Evolutionary conservation across 1,140 invertebrate species (phyloP).

Genomic region (Linepithema humile): DNA sequence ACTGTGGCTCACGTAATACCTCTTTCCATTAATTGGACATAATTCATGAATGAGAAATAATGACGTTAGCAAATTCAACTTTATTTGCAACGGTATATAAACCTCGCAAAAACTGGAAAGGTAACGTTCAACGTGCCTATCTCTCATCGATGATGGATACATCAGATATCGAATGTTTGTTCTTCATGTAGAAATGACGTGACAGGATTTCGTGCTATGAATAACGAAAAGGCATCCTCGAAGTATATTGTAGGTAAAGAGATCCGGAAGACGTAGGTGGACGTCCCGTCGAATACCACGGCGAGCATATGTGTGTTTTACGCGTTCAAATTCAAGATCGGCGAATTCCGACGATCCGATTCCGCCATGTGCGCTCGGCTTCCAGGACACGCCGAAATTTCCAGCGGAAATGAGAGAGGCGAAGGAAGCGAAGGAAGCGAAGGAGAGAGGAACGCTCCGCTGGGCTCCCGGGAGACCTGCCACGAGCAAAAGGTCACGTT

Average conservation of each 20-base stretch:
- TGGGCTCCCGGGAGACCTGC: slow-evolving; percentile 77
- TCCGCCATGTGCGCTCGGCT: background rate
- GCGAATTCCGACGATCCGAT: slow-evolving; percentile 43
- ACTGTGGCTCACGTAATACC: too few species aligned
- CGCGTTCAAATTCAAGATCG: slow-evolving; percentile 24
- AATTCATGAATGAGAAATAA: too few species aligned
- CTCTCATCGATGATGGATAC: background rate
- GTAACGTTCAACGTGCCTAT: too few species aligned
- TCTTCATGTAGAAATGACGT: background rate
- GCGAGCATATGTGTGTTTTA: slow-evolving; percentile 10
- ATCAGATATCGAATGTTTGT: background rate
- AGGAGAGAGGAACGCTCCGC: slow-evolving; percentile 16
- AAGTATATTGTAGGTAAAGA: background rate
- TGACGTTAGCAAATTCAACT: too few species aligned
- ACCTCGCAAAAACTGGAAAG: too few species aligned
- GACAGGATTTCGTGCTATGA: background rate
- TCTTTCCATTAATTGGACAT: too few species aligned
- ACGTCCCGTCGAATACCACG: slow-evolving; percentile 5
- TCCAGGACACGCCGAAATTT: slow-evolving; percentile 47
- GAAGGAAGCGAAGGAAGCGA: slow-evolving; percentile 6
- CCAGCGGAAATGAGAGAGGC: slow-evolving; percentile 62
- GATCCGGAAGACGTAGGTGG: background rate
- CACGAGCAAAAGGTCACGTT: slow-evolving; percentile 82
- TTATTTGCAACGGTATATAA: too few species aligned
- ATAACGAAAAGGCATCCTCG: background rate